Conservation (phyloP, 2,113 vertebrate genomes). For the Sapayoa aenigma region DNA sequence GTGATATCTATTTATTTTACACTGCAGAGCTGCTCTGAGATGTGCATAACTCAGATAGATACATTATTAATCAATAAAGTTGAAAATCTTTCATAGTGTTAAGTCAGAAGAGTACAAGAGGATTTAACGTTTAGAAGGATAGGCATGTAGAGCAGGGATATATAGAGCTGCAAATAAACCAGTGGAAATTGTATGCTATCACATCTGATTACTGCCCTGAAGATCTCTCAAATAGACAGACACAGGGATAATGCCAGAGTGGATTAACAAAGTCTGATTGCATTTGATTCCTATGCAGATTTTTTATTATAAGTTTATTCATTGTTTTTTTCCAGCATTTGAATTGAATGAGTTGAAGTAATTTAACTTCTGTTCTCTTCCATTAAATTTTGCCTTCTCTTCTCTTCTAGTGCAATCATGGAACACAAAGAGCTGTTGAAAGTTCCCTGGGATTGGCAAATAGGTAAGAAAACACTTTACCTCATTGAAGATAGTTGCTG, state of each 20-base stretch:
- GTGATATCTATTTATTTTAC: background rate
- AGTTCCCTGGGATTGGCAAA: slow-evolving; percentile 96
- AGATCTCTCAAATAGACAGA: background rate
- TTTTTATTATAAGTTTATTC: slow-evolving; percentile 6
- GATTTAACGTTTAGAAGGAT: background rate
- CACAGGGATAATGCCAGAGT: background rate
- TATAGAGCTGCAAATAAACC: background rate
- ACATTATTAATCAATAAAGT: background rate
- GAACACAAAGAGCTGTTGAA: slow-evolving; percentile 95
- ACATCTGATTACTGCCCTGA: background rate
- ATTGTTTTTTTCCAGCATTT: slow-evolving; percentile 12
- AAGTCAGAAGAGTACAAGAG: background rate
- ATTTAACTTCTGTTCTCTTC: slow-evolving; percentile 5
- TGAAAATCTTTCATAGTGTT: slow-evolving; percentile 1
- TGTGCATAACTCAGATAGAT: background rate
- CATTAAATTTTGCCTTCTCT: slow-evolving; percentile 39
- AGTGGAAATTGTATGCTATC: background rate
- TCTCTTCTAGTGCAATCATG: slow-evolving; percentile 88
- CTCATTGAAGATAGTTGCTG: background rate
- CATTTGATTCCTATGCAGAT: background rate
- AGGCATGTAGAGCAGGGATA: background rate
- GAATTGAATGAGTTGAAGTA: slow-evolving; percentile 1
- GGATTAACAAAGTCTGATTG: slow-evolving; percentile 17
- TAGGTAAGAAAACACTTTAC: slow-evolving; percentile 79
- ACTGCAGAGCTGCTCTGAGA: background rate